Evolutionary conservation across 1,140 invertebrate species (phyloP), one percentile per base, ranked within the genome.

Genomic region (Zaprionus vittiger): DNA sequence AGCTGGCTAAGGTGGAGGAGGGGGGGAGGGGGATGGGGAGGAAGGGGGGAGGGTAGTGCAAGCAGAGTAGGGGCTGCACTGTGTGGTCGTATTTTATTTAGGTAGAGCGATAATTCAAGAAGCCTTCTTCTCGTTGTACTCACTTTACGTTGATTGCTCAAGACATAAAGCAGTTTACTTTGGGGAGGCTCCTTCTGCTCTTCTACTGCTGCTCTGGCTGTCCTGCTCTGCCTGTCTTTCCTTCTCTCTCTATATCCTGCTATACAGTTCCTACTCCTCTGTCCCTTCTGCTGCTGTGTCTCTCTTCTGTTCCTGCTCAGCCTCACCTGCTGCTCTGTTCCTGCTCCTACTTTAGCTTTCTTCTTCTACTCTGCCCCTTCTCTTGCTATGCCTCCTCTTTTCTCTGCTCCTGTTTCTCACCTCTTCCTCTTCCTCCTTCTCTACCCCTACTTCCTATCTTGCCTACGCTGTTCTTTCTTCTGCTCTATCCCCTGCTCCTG

Each of bases 21-120:
- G 15, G n/a, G 6, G 2, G 0, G 6, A 2, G 2, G 7, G 41
- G n/a, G 0, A 0, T 2, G 5, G 5, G 1, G 41, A 44, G 7
- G 41, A 44, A 1, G 2, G 54, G 61, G n/a, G 26, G 47, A 56
- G 61, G 26, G 26, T 31, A 56, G 54, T 49, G 31, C 31, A 31
- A 22, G 20, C 38, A 56, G 63, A 38, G 41, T 2, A 9, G 20
- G 17, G 34, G 11, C 55, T 60, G 20, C 55, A 57, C 57, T 84
- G 81, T 85, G 81, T 84, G 82, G 82, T 85, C 81, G 81, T 62
- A 69, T 38, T 38, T 55, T 47, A 47, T 47, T 47, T 47, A 47
- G 41, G 41, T n/a, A 47, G 31, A 17, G 17, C 41, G n/a, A 47
- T 47, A 47, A 47, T 47, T 47, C 41, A 47, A 47, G 41, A n/a